Evolutionary conservation across 2,888 invertebrate genomes (phyloP), one percentile per base, ranked within the genome.

Genomic region (Candidula unifasciata): DNA sequence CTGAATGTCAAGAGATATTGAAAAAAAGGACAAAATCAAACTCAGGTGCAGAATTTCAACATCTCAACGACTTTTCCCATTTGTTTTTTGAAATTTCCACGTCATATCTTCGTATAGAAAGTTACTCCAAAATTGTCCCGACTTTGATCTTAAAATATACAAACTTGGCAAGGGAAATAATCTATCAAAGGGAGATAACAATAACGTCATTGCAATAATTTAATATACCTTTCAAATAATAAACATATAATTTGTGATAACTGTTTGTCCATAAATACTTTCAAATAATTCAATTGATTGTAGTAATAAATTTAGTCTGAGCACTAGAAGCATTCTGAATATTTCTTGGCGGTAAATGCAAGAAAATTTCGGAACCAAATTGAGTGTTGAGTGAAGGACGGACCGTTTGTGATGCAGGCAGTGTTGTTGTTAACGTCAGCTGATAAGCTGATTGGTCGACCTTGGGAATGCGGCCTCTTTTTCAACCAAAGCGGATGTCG

Each of bases 401-500:
- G 30, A 13, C 3, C 18, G 2, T 2, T 44, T 6, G 21, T 68
- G 64, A 13, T 16, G 35, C 2, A n/a, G 8, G 24, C 44, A 3
- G 10, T 68, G 80, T 71, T 80, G 66, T 76, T 54, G 54, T 77
- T 66, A 21, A 13, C 8, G 24, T 66, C 52, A 10, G 52, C 54
- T 16, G 0, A 6, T 24, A 21, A 21, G 24, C 66, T 68, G 30
- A 2, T 33, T 21, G 21, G 69, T 16, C n/a, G 24, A 24, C 30
- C 10, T 30, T 16, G 33, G 3, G 37, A 27, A n/a, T 13, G n/a
- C 21, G 57, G 44, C n/a, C 83, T 13, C 30, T 83, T 83, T 57
- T 69, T 83, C 68, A 83, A 21, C 78, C 83, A 79, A 0, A n/a
- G 10, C 13, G 77, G 71, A 5, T 57, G 69, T 8, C 83, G 52